Evolutionary conservation across 2,888 invertebrate species (phyloP), one percentile per base, ranked within the genome.

Genomic region (Synanthedon myopaeformis): DNA sequence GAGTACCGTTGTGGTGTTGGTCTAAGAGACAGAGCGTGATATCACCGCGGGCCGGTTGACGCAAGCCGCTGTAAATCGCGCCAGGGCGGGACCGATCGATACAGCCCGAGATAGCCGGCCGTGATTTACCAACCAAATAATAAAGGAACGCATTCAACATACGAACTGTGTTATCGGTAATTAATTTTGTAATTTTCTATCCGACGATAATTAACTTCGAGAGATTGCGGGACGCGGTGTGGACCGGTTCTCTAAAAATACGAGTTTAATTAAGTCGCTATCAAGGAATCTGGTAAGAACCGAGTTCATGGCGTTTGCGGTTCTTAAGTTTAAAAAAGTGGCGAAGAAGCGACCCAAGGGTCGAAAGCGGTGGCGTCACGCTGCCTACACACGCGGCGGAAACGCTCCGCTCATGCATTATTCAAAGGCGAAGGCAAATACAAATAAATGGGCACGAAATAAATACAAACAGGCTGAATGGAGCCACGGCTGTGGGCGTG

Each of bases 391-490:
- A 87, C 82, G 86, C 86, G 77, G 85, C 87, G 86, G 86, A 85
- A 84, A 86, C 80, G 78, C 74, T 80, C 70, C 70, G 80, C 82
- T 84, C 85, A 86, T 87, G 81, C 77, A 85, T 87, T 79, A 87
- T 87, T 87, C 86, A 87, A 82, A 84, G 72, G 74, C 77, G 67
- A 80, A 82, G 76, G 76, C 84, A 82, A 86, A 86, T 85, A 87
- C 86, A 86, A 87, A 86, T 87, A 87, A 86, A 87, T 86, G 84
- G 86, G 78, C 82, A 81, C 77, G 77, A 79, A 86, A 86, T 85
- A 87, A 85, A 86, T 86, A 86, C 84, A 85, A 86, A 85, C 84
- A 82, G 82, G 77, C 84, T 81, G 86, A 86, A 85, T 84, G 85
- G 82, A 81, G 82, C 82, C 81, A 71, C 79, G 77, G 76, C 74